These are phyloP conservation scores for Ranitomeya variabilis DNA, from an alignment of 2,113 vertebrate genomes.

Conservation along the genomic window DNA sequence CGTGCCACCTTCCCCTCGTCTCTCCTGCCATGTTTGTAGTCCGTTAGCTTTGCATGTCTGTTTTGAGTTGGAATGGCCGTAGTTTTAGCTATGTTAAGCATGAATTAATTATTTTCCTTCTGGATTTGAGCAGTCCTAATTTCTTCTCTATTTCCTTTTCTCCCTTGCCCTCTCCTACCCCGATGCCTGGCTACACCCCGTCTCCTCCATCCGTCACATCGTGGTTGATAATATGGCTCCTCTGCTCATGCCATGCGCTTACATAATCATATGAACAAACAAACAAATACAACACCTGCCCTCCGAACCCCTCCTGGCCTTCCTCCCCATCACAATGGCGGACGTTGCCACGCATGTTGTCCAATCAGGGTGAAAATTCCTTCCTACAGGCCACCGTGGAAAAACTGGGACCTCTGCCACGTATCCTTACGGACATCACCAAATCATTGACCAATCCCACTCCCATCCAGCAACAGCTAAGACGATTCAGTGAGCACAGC, in stretches of 20 bases:
- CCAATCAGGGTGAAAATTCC: slow-evolving; percentile 98
- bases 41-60: slow-evolving; percentile 80
- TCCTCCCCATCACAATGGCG: slow-evolving; percentile 68
- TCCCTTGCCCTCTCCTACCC: slow-evolving; percentile 66
- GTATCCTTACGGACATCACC: slow-evolving; percentile 90
- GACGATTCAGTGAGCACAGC: slow-evolving; percentile 83
- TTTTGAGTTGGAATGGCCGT: slow-evolving; percentile 81
- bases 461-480: slow-evolving; percentile 83
- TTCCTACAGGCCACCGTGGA: slow-evolving; percentile 98
- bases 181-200: slow-evolving; percentile 61
- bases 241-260: slow-evolving; percentile 77
- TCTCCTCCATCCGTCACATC: slow-evolving; percentile 81
- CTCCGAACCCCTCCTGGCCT: slow-evolving; percentile 69
- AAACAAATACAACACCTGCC: slow-evolving; percentile 69
- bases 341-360: slow-evolving; percentile 77
- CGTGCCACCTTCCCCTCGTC: slow-evolving; percentile 24
- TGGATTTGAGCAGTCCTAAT: slow-evolving; percentile 77
- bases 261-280: slow-evolving; percentile 59
- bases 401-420: slow-evolving; percentile 92
- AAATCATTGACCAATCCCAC: slow-evolving; percentile 83
- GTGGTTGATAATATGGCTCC: slow-evolving; percentile 81
- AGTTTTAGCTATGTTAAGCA: slow-evolving; percentile 81
- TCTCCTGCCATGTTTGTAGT: slow-evolving; percentile 48
- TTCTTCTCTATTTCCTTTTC: slow-evolving; percentile 82
- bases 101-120: slow-evolving; percentile 78